A percentile compares a stretch with the other conserved stretches of the same genome.
phyloP scores from a whole-genome alignment of 2,113 vertebrate genomes.

The Platichthys stellatus region DNA sequence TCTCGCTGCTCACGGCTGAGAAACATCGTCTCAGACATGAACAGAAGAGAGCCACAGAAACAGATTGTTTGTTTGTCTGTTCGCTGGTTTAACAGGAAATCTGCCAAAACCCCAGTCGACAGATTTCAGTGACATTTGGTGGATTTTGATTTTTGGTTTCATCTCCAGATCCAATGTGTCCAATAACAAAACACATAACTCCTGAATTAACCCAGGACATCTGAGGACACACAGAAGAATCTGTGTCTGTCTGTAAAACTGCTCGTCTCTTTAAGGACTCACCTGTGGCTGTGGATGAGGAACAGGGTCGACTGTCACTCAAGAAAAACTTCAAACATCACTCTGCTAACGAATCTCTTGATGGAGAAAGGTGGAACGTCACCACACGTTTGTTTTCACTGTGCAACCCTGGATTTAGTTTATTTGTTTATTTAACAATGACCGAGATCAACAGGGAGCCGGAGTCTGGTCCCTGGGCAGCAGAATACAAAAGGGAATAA shows the following conservation, averaged over 20 bases:
- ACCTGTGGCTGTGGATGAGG: neutral
- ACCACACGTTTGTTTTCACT: too few species aligned
- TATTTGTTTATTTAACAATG: too few species aligned
- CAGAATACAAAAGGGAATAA: too few species aligned
- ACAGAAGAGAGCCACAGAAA: conserved; percentile 21
- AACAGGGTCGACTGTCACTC: neutral
- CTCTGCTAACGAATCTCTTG: neutral
- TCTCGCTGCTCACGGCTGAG: conserved; percentile 10
- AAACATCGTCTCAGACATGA: conserved; percentile 32
- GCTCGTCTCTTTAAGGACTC: too few species aligned
- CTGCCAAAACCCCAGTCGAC: neutral
- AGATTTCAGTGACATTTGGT: conserved; percentile 44
- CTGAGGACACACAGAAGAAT: neutral
- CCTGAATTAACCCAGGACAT: neutral
- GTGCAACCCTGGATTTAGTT: too few species aligned
- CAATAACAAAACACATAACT: conserved; percentile 5
- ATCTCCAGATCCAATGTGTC: conserved; percentile 4
- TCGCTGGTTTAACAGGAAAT: neutral
- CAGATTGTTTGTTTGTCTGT: neutral
- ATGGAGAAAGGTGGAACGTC: neutral
- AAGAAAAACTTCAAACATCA: neutral
- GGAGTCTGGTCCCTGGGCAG: too few species aligned
- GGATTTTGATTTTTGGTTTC: conserved; percentile 16
- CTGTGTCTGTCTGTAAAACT: neutral
- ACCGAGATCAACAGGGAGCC: too few species aligned